Evolutionary conservation across 1,140 invertebrate species (phyloP).

Genomic region (Drosophila melanica): DNA sequence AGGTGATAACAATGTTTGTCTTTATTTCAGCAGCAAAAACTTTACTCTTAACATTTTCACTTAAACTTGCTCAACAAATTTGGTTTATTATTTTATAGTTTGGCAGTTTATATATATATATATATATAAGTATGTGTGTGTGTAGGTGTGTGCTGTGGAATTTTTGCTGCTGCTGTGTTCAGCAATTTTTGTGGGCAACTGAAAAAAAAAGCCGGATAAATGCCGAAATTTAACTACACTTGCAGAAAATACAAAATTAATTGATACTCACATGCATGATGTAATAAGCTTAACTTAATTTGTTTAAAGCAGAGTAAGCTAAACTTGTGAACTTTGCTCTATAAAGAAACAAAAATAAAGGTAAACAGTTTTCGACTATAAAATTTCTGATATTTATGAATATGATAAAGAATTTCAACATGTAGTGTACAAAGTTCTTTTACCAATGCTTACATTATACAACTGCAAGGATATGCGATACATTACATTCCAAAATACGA

Average conservation of each 20-base stretch:
- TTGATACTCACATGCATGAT: not conserved
- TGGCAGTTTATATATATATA: slow-evolving; percentile 18
- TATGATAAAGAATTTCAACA: too few species aligned
- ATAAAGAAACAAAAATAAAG: not conserved
- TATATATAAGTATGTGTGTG: slow-evolving; percentile 5
- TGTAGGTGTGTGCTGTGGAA: slow-evolving; percentile 4
- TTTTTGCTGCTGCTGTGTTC: slow-evolving; percentile 34
- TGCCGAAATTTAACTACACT: slow-evolving; percentile 19
- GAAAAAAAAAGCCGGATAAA: slow-evolving; percentile 41
- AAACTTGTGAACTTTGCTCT: not conserved
- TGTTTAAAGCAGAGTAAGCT: not conserved
- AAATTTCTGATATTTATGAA: too few species aligned
- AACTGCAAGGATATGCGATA: not conserved
- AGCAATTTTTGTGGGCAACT: slow-evolving; percentile 50
- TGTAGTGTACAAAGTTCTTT: too few species aligned
- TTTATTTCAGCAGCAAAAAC: slow-evolving; percentile 75
- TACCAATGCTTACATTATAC: not conserved
- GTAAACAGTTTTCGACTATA: not conserved
- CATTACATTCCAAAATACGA: not conserved
- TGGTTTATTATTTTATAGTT: slow-evolving; percentile 82
- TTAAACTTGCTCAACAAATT: slow-evolving; percentile 80
- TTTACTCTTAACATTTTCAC: slow-evolving; percentile 82
- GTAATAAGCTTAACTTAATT: not conserved
- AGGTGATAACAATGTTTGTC: slow-evolving; percentile 83
- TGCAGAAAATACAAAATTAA: slow-evolving; percentile 17